Conservation (phyloP, 2,888 invertebrate genomes). For the Amblyjoppa proteus region DNA sequence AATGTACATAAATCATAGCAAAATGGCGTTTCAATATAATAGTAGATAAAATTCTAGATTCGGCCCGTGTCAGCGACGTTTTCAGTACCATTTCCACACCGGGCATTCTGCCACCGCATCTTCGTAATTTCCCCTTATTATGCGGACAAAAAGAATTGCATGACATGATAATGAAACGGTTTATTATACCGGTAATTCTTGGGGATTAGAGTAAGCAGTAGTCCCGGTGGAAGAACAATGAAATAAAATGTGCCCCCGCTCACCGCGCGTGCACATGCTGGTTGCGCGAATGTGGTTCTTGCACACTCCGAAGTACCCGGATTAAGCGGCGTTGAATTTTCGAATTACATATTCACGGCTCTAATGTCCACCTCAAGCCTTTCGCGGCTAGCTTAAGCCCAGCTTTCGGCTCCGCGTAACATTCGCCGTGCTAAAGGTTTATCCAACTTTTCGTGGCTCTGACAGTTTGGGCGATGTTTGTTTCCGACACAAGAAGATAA, state of each 20-base stretch:
- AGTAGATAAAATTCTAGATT: constrained; percentile 2
- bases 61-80: not conserved
- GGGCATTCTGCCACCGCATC: not conserved
- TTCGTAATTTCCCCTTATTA: not conserved
- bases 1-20: not conserved
- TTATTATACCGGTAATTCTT: constrained; percentile 52
- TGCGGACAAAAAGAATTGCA: constrained; percentile 12
- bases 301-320: constrained; percentile 37
- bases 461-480: constrained; percentile 8
- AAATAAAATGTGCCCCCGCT: constrained; percentile 41
- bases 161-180: constrained; percentile 39
- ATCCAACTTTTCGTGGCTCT: not conserved
- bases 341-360: constrained; percentile 53
- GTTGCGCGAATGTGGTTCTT: constrained; percentile 10
- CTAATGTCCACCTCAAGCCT: constrained; percentile 47
- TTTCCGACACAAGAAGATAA: not conserved
- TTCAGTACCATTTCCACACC: not conserved
- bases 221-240: constrained; percentile 50
- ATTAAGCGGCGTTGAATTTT: constrained; percentile 54
- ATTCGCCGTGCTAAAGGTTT: constrained; percentile 18
- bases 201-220: constrained; percentile 30
- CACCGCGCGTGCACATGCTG: constrained; percentile 3
- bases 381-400: constrained; percentile 35
- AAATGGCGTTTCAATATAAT: not conserved
- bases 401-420: constrained; percentile 24